Evolutionary conservation across 2,888 invertebrate species (phyloP), one percentile per base, ranked within the genome.

Genomic region (Torymus aiolomorphi): DNA sequence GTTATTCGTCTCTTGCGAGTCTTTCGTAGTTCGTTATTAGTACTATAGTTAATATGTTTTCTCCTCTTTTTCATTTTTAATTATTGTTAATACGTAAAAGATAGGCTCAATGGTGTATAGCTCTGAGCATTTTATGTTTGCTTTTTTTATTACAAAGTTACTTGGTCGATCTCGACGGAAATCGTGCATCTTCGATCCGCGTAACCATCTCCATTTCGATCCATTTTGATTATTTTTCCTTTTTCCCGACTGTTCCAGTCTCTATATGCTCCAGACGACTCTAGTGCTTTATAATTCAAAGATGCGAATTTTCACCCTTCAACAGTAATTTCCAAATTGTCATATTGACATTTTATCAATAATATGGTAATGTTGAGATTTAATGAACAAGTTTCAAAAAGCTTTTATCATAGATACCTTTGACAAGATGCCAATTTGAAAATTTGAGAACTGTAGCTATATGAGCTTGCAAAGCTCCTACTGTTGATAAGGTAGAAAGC

Each of bases 221-320:
- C 42, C 42, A 5, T 80, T 80, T 80, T 80, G 80, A 78, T 77
- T 80, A 77, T 49, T 72, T 61, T 65, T 62, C 52, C 14, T 31
- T 51, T 67, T 24, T 49, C 51, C 16, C 61, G 67, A 16, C 62
- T 70, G 49, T 14, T 71, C 66, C 74, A 77, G 73, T 66, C 49
- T 70, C 59, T 75, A 70, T 14, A 57, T 80, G 20, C 16, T 70
- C 49, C 52, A 62, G 57, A 61, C 66, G 54, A 65, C n/a, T 31
- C 18, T 18, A 66, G 24, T 71, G 24, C 42, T 77, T 75, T 42
- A 63, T 73, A 56, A 14, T 13, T 54, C 31, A 42, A 73, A 76
- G 56, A 71, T 80, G 63, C 65, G 31, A 75, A 63, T 62, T 13
- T 24, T 66, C 70, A 54, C 61, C 61, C 66, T 56, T 78, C 70